phyloP scores from a whole-genome alignment of 2,113 vertebrate species.

The Zootoca vivipara region DNA sequence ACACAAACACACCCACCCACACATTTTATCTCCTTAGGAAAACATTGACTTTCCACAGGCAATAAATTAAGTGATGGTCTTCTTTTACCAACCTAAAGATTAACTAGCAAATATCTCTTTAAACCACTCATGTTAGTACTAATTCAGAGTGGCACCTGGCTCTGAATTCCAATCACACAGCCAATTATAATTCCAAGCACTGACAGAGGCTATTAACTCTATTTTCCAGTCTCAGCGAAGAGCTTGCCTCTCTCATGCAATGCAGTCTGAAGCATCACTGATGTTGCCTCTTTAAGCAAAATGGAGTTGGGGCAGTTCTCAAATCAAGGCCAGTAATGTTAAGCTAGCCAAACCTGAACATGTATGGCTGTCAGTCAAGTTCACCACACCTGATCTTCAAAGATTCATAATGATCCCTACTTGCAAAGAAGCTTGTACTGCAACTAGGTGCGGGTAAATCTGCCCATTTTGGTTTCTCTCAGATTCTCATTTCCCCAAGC shows the following conservation, averaged over 20 bases:
- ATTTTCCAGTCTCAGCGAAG: background rate
- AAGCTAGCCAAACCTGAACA: background rate
- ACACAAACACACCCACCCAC: background rate
- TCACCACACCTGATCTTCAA: background rate
- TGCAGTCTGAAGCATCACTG: background rate
- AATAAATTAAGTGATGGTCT: slow-evolving; percentile 18
- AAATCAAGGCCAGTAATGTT: background rate
- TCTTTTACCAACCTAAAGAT: background rate
- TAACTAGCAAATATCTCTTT: background rate
- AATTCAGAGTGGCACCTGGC: background rate
- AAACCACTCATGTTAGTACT: slow-evolving; percentile 11
- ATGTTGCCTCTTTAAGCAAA: background rate
- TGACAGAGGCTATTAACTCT: background rate
- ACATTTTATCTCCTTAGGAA: background rate
- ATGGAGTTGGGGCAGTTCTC: background rate
- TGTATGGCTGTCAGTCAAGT: background rate
- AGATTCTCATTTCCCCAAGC: too few species aligned
- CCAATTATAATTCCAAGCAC: background rate
- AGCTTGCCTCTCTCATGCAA: background rate
- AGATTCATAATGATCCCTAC: background rate
- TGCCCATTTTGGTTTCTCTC: too few species aligned
- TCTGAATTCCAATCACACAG: background rate
- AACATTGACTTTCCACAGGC: background rate
- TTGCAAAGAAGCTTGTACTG: too few species aligned
- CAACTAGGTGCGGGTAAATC: too few species aligned